Conservation (phyloP, 1,140 invertebrate genomes). For the Drosophila carrolli region DNA sequence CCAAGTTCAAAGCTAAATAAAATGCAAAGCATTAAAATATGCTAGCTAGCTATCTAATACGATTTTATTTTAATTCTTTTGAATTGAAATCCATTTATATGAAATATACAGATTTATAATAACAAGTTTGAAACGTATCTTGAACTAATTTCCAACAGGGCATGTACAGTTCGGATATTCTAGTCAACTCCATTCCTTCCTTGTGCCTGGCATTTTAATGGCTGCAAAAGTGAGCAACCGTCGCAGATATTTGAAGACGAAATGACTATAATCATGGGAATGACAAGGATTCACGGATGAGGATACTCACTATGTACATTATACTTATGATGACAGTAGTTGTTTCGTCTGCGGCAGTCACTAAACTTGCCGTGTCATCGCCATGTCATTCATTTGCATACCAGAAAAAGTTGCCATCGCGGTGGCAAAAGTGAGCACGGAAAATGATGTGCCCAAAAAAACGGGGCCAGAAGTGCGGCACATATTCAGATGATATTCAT, state of each 20-base stretch:
- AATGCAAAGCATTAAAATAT: too few relatives aligned
- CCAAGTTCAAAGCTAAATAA: too few relatives aligned
- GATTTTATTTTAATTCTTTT: neutral
- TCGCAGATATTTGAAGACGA: constrained; percentile 9
- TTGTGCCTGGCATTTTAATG: constrained; percentile 30
- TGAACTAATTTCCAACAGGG: neutral
- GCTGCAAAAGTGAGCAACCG: constrained; percentile 38
- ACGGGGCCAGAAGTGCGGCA: constrained; percentile 1
- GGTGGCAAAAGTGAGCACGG: constrained; percentile 12
- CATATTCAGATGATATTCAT: constrained; percentile 30
- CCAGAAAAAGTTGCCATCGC: constrained; percentile 44
- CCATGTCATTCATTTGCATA: constrained; percentile 70
- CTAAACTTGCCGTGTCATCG: constrained; percentile 57
- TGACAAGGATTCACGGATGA: neutral
- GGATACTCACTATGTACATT: neutral
- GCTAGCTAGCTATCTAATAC: neutral
- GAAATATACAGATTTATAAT: too few relatives aligned
- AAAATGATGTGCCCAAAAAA: constrained; percentile 46
- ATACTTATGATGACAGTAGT: constrained; percentile 1
- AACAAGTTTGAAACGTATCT: too few relatives aligned
- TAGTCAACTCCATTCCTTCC: too few relatives aligned
- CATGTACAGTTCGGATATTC: neutral
- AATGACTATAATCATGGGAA: neutral
- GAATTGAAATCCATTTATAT: too few relatives aligned
- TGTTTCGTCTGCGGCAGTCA: constrained; percentile 27